Evolutionary conservation across 2,888 invertebrate species (phyloP), one percentile per base, ranked within the genome.

Genomic region (Oscheius sp.): DNA sequence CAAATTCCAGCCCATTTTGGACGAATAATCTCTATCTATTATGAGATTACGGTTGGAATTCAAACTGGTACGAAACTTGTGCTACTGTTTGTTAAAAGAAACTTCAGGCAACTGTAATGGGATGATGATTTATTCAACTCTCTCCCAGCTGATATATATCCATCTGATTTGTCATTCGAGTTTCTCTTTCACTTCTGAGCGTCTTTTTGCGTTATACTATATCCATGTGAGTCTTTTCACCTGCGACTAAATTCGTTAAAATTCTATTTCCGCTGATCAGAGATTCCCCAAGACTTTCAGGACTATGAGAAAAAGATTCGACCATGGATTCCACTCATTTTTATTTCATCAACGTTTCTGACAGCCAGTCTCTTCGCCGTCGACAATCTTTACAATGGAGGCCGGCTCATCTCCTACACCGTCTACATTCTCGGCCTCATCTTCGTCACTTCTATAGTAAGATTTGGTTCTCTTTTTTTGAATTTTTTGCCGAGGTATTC

Each of bases 1-100:
- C 61, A 61, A 25, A 61, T 61, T n/a, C 61, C 61, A 2, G 61
- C 45, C 8, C 61, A 61, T 61, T 25, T 61, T 15, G 61, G 61
- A 17, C 17, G 61, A n/a, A 29, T 61, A 17, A 27, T 29, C 29
- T 61, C 27, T 25, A 61, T 61, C 15, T 42, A 29, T 31, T 31
- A 61, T 17, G 61, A 61, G 27, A 27, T 61, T 3, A 29, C 27
- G 15, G 42, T 25, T n/a, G 42, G 42, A 3, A 20, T 61, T 15
- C 42, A 45, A 15, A 10, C 42, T 10, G 45, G 61, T 45, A 42
- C n/a, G n/a, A n/a, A n/a, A 10, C 12, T 15, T 10, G 37, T 10
- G 37, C 12, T 42, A 42, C 4, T 8, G 4, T 42, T 3, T 42
- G n/a, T n/a, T n/a, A n/a, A 23, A 48, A 48, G 23, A 5, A 10